Evolutionary conservation across 2,797 vertebrate genomes (phyloP).

Genomic region (Sparidentex hasta): DNA sequence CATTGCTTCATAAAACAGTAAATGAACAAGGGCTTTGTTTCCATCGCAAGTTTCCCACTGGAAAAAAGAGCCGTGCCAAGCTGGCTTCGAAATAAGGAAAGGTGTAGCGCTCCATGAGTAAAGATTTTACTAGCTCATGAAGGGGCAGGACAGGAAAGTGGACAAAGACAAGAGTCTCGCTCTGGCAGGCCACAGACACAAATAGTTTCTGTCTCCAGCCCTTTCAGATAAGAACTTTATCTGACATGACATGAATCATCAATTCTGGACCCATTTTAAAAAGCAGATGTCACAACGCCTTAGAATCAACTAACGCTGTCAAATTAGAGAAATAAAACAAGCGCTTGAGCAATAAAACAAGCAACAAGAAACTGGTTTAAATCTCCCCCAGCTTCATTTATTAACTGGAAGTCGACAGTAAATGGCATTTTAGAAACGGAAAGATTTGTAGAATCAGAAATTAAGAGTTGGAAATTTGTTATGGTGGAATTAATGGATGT

Average conservation of each 20-base stretch:
- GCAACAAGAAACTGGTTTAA: no score
- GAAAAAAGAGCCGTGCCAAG: constrained; percentile 26
- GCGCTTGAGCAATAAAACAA: no score
- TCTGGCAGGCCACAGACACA: neutral
- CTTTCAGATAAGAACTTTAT: neutral
- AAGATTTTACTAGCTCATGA: constrained; percentile 3
- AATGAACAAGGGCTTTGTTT: constrained; percentile 43
- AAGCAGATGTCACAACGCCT: neutral
- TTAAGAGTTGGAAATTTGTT: no score
- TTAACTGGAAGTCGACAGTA: no score
- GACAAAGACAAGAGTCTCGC: neutral
- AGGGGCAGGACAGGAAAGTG: neutral
- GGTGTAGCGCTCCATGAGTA: neutral
- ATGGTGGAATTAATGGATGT: no score
- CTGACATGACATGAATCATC: neutral
- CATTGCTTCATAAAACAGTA: constrained; percentile 30
- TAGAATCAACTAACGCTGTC: neutral
- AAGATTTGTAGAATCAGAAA: no score
- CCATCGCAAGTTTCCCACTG: constrained; percentile 9
- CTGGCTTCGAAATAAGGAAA: constrained; percentile 12
- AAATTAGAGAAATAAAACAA: no score
- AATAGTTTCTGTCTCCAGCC: no score
- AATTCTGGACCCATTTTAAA: neutral
- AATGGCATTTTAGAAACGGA: no score
- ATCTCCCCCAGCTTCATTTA: no score